Evolutionary conservation across 2,797 vertebrate species (phyloP), one percentile per base, ranked within the genome.

Genomic region (Sebastes kiyomatsui): DNA sequence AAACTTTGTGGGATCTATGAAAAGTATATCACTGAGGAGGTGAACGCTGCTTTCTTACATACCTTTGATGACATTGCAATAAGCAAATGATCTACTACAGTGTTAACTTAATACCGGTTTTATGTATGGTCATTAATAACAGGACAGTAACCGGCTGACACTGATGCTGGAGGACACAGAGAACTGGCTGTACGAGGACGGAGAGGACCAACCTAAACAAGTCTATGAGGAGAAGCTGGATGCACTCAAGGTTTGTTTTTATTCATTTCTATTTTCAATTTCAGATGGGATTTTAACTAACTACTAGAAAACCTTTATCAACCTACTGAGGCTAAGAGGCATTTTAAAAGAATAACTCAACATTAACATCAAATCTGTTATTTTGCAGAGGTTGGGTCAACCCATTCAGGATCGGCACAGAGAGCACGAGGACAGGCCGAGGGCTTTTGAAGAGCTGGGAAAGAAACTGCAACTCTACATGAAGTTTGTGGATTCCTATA

Each of bases 171-270:
- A 98, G 90, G 97, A 97, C 91, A 98, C 97, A 18, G 98, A 98
- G 95, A 98, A 96, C 88, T 99, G 98, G 98, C 96, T 99, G 82
- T 99, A 99, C 89, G 98, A 99, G 91, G 98, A 99, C 56, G 98
- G 98, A 86, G 98, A 98, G 85, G 97, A 99, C 90, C 98, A 99
- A 59, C 96, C 96, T 70, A 99, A 98, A 91, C 96, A 97, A 79
- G 89, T 98, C 22, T 99, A 99, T 70, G 95, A 97, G 92, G 97
- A 98, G 89, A 99, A 98, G 86, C 96, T 99, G 72, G 95, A 96
- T 68, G 97, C 96, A 67, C 96, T 99, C 69, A 97, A 96, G 95
- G 98, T 92, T 68, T 68, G 90, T 54, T 70, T 69, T 72, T 2
- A 46, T 72, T 67, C 49, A 56, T 58, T 56, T 76, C 2, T 66